Conservation (phyloP, 2,113 vertebrate species). For the Clarias gariepinus region DNA sequence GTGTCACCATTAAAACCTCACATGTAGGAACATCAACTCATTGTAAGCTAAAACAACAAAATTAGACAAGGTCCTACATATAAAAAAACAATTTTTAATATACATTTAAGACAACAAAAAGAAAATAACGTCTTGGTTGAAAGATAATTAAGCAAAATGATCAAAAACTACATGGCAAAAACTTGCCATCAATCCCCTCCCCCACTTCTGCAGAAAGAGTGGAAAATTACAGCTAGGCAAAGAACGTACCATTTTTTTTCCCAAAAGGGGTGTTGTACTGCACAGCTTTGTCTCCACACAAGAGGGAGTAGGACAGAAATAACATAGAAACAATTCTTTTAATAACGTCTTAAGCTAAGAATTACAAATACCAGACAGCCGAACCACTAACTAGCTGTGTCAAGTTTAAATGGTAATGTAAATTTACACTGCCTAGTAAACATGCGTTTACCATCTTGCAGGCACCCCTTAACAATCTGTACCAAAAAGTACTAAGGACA, state of each 20-base stretch:
- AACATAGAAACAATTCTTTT: too few species aligned
- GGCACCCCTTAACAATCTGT: neutral
- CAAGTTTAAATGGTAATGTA: neutral
- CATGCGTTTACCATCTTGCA: neutral
- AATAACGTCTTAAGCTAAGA: neutral
- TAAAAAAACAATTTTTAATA: neutral
- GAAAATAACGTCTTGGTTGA: neutral
- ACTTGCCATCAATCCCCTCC: conserved; percentile 13
- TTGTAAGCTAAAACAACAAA: neutral
- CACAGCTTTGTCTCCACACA: conserved; percentile 21
- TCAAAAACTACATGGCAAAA: neutral
- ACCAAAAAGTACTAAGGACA: neutral
- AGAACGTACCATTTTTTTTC: conserved; percentile 43
- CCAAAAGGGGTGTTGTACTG: conserved; percentile 18
- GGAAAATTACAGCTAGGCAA: conserved; percentile 52
- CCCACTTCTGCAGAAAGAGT: conserved; percentile 26
- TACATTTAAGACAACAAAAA: neutral
- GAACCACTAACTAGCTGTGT: neutral
- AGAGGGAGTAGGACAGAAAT: conserved; percentile 38
- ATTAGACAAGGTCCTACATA: neutral
- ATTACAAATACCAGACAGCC: neutral
- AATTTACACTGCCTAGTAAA: neutral
- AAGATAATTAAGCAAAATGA: neutral
- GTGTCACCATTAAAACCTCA: neutral
- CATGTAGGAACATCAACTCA: neutral